Evolutionary conservation across 2,113 vertebrate genomes (phyloP).

Genomic region (Petromus typicus): DNA sequence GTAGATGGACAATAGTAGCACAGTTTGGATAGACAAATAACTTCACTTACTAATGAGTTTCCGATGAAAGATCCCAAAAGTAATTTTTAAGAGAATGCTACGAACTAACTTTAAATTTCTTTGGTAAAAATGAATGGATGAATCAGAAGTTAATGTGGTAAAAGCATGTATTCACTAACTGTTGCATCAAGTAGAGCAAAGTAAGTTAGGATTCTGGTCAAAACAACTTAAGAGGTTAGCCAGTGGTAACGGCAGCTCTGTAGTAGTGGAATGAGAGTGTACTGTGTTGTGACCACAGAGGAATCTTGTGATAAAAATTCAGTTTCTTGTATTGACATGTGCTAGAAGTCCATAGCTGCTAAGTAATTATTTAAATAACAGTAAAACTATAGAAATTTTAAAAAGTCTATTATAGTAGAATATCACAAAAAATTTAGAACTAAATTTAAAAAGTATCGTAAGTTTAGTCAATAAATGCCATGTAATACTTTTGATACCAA

Average conservation of each 20-base stretch:
- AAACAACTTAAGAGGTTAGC: not conserved
- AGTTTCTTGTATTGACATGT: not conserved
- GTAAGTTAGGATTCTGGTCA: not conserved
- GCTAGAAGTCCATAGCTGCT: not conserved
- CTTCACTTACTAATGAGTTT: not conserved
- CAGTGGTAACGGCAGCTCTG: not conserved
- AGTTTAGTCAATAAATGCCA: not conserved
- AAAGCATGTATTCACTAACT: not conserved
- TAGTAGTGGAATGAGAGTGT: not conserved
- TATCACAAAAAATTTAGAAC: not conserved
- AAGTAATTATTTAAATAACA: not conserved
- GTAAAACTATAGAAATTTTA: not conserved
- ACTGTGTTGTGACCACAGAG: not conserved
- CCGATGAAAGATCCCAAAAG: not conserved
- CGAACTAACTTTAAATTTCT: conserved; percentile 1
- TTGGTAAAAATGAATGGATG: not conserved
- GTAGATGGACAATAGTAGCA: not conserved
- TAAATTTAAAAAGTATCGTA: not conserved
- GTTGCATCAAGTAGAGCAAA: not conserved
- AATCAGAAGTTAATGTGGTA: not conserved
- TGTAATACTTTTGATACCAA: not conserved
- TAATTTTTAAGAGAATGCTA: conserved; percentile 16
- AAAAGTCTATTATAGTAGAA: not conserved
- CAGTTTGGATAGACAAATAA: conserved; percentile 1
- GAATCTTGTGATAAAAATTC: not conserved